phyloP scores from a whole-genome alignment of 1,140 invertebrate genomes.

The Temnothorax nylanderi region DNA sequence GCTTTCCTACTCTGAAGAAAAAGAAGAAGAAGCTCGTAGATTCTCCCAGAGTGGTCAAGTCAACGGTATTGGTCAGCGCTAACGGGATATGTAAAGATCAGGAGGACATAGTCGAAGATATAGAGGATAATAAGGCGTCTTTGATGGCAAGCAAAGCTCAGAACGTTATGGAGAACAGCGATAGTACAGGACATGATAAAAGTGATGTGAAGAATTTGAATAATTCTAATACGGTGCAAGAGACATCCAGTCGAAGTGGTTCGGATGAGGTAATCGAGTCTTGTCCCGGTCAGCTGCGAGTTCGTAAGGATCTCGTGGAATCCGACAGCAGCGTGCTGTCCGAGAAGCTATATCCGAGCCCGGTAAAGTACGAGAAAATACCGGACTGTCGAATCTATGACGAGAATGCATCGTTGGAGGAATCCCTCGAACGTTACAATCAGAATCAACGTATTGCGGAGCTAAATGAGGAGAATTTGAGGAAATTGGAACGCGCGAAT shows the following conservation, averaged over 20 bases:
- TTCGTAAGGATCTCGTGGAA: conserved; percentile 81
- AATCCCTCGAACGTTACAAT: conserved; percentile 83
- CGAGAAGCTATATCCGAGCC: conserved; percentile 78
- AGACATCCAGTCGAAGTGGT: conserved; percentile 42
- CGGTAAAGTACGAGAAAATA: conserved; percentile 81
- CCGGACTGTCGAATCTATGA: conserved; percentile 82
- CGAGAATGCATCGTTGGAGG: conserved; percentile 82
- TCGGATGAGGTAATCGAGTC: conserved; percentile 67
- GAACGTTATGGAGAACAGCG: conserved; percentile 12
- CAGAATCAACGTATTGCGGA: conserved; percentile 79
- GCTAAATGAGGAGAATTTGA: conserved; percentile 79
- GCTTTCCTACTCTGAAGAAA: conserved; percentile 93
- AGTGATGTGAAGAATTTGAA: conserved; percentile 26
- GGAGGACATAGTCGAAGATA: conserved; percentile 48
- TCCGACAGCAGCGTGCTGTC: conserved; percentile 75
- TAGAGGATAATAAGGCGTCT: conserved; percentile 54
- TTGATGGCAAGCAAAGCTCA: conserved; percentile 21
- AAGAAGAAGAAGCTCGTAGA: conserved; percentile 90
- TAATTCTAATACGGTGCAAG: conserved; percentile 17
- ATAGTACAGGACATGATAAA: not conserved
- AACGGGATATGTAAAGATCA: conserved; percentile 37
- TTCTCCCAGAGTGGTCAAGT: not conserved
- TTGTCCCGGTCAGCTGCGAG: conserved; percentile 75
- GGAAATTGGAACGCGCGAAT: conserved; percentile 77
- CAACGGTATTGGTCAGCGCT: not conserved